Evolutionary conservation across 2,113 vertebrate genomes (phyloP).

Genomic region (Tursiops truncatus): DNA sequence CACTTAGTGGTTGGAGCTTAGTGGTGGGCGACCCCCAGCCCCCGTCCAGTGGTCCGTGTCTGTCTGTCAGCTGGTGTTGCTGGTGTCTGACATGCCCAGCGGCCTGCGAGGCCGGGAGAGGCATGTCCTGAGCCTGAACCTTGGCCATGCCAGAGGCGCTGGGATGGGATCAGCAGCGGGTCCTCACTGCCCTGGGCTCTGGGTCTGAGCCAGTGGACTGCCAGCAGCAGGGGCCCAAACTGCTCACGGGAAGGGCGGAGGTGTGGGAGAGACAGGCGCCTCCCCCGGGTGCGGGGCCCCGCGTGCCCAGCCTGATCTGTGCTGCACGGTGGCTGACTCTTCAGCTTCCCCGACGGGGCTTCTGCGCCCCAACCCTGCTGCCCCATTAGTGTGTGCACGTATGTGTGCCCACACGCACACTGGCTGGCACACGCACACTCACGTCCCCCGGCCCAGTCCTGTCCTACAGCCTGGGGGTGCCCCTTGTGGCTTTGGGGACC

Average conservation of each 20-base stretch:
- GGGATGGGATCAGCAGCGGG: neutral
- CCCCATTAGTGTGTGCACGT: rapidly evolving
- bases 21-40: no score
- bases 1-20: neutral
- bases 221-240: neutral
- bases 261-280: rapidly evolving
- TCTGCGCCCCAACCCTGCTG: neutral
- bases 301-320: rapidly evolving
- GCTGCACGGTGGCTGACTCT: rapidly evolving
- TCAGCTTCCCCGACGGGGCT: neutral
- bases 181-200: neutral
- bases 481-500: no score
- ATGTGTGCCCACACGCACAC: rapidly evolving
- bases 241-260: neutral
- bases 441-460: neutral
- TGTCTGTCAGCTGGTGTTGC: rapidly evolving
- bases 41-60: neutral
- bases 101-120: neutral
- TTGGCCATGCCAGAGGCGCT: neutral
- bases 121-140: neutral
- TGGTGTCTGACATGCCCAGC: rapidly evolving
- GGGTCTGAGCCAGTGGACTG: neutral
- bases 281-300: neutral
- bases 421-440: rapidly evolving
- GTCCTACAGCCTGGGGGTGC: neutral